Conservation (phyloP, 2,113 vertebrate genomes). For the Phoenicopterus ruber region DNA sequence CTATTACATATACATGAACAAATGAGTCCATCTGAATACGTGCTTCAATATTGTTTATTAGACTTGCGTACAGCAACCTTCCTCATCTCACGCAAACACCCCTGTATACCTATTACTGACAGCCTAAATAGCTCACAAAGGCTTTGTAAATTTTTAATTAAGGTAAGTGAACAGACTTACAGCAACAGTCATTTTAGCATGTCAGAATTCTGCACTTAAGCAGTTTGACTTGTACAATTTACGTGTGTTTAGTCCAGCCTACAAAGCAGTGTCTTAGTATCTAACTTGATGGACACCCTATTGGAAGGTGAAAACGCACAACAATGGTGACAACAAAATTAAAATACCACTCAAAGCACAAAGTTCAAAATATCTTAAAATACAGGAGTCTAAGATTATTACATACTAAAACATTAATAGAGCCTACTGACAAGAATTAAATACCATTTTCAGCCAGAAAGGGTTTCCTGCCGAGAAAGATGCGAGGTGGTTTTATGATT, state of each 20-base stretch:
- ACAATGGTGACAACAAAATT: background rate
- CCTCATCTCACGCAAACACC: background rate
- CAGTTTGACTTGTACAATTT: background rate
- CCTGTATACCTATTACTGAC: background rate
- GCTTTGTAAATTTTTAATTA: constrained; percentile 62
- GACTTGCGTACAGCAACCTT: background rate
- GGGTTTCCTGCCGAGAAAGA: background rate
- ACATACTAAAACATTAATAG: constrained; percentile 5
- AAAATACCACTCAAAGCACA: background rate
- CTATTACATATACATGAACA: background rate
- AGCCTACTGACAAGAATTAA: background rate
- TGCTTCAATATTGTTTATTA: background rate
- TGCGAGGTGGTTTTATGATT: constrained; percentile 4
- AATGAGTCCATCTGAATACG: background rate
- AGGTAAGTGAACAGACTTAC: constrained; percentile 26
- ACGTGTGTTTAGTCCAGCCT: background rate
- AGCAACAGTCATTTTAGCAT: background rate
- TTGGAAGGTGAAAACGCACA: background rate
- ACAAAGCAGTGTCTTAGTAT: background rate
- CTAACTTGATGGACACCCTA: background rate
- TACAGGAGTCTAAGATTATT: background rate
- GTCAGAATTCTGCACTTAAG: constrained; percentile 29
- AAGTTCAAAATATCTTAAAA: constrained; percentile 16
- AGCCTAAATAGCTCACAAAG: constrained; percentile 24
- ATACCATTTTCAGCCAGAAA: background rate